A percentile compares a stretch with the other conserved stretches of the same genome.
phyloP scores from a whole-genome alignment of 30 jellyfish, hydroid and myxozoan species.

The Morbakka virulenta region DNA sequence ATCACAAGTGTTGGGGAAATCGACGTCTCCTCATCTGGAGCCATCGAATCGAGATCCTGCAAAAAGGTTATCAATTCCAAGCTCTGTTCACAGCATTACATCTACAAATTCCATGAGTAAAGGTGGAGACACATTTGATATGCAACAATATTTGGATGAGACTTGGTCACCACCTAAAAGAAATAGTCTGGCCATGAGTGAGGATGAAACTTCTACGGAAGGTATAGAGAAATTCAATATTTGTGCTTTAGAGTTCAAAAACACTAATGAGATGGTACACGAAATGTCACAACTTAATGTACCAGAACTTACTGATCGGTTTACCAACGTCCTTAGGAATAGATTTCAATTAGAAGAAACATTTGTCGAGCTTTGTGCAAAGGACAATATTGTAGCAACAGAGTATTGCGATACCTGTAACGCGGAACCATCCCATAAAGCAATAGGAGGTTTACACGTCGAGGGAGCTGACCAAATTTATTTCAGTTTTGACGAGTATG shows the following conservation, averaged over 20 bases:
- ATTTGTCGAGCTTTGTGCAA: slow-evolving; percentile 35
- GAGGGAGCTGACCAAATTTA: slow-evolving; percentile 39
- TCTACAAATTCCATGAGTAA: too few relatives aligned
- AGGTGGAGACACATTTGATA: too few relatives aligned
- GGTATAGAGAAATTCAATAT: slow-evolving; percentile 27
- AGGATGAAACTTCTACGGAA: too few relatives aligned
- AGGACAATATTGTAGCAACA: slow-evolving; percentile 40
- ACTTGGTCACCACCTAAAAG: too few relatives aligned
- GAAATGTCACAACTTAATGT: slow-evolving; percentile 44
- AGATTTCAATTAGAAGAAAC: slow-evolving; percentile 61
- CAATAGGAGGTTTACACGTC: slow-evolving; percentile 72
- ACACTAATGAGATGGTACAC: slow-evolving; percentile 55
- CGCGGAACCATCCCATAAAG: slow-evolving; percentile 26
- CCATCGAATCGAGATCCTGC: too few relatives aligned
- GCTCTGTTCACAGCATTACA: too few relatives aligned
- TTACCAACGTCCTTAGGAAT: slow-evolving; percentile 17
- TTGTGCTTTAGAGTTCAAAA: slow-evolving; percentile 36
- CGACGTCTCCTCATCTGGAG: too few relatives aligned
- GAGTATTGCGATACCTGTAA: slow-evolving; percentile 47
- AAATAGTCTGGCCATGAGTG: too few relatives aligned
- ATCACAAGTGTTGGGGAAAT: too few relatives aligned
- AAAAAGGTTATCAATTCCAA: too few relatives aligned
- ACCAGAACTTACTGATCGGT: slow-evolving; percentile 28
- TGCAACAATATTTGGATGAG: too few relatives aligned
- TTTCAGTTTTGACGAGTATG: slow-evolving; percentile 66